These are phyloP conservation scores for Trogon melanurus DNA, from an alignment of 2,113 vertebrate genomes.

Conservation along the genomic window DNA sequence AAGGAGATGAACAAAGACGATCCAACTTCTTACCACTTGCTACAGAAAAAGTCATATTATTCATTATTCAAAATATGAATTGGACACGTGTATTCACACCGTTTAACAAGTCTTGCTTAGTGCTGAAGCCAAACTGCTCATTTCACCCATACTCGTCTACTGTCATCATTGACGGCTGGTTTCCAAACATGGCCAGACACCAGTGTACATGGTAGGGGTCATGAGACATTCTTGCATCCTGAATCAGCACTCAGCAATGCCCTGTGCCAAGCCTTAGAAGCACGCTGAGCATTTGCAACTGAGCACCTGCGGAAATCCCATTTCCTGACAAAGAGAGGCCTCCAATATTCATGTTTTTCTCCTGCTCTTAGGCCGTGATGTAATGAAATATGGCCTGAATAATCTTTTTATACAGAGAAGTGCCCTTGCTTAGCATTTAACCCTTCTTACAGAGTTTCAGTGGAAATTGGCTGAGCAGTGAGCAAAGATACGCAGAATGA, in stretches of 20 bases:
- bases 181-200: conserved; percentile 59
- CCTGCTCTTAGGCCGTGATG: background rate
- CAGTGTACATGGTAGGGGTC: conserved; percentile 34
- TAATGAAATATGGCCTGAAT: conserved; percentile 5
- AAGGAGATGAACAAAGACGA: background rate
- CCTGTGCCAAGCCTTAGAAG: conserved; percentile 32
- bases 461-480: background rate
- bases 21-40: conserved; percentile 9
- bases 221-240: conserved; percentile 59
- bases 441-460: background rate
- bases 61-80: conserved; percentile 11
- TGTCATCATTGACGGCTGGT: conserved; percentile 27
- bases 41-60: background rate
- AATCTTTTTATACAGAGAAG: background rate
- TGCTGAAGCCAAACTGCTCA: conserved; percentile 30
- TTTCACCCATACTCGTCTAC: conserved; percentile 40
- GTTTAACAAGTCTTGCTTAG: conserved; percentile 23
- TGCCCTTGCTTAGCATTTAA: conserved; percentile 1
- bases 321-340: conserved; percentile 52
- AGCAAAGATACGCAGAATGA: background rate
- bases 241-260: conserved; percentile 50
- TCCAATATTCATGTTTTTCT: conserved; percentile 31
- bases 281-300: conserved; percentile 41
- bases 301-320: conserved; percentile 57
- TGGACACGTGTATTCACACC: conserved; percentile 6